A percentile compares a stretch with the other conserved stretches of the same genome.
Conservation (phyloP, 64 coral and sea anemone species). For the Dendrophyllia cribrosa region DNA sequence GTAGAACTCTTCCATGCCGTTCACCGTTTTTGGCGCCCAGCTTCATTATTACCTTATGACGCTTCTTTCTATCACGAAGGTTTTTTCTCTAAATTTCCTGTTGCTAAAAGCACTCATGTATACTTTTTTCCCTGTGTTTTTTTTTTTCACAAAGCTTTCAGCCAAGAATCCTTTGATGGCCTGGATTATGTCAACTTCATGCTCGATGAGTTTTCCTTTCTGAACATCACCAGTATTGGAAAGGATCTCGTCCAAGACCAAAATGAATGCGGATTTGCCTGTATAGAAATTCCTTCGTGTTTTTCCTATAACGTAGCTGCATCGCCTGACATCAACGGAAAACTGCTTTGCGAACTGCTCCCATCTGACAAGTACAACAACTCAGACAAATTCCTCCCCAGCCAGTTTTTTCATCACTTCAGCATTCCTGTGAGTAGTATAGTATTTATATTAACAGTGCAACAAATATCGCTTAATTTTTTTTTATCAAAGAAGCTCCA, state of each 20-base stretch:
- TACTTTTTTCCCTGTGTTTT: too few species aligned
- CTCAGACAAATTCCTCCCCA: not conserved
- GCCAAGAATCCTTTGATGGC: not conserved
- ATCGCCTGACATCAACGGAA: not conserved
- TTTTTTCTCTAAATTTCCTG: too few species aligned
- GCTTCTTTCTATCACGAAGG: too few species aligned
- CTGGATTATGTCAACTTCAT: not conserved
- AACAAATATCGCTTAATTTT: too few species aligned
- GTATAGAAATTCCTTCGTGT: not conserved
- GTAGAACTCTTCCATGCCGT: too few species aligned
- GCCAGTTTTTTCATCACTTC: not conserved
- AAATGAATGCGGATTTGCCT: not conserved
- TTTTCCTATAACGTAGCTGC: not conserved
- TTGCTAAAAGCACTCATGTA: too few species aligned
- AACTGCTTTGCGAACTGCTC: not conserved
- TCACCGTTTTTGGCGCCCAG: too few species aligned
- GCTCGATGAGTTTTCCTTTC: not conserved
- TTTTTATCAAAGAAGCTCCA: too few species aligned
- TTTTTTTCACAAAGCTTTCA: not conserved
- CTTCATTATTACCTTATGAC: too few species aligned
- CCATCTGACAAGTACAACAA: not conserved
- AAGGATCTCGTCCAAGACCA: too few species aligned
- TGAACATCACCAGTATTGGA: not conserved
- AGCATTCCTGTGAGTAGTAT: not conserved
- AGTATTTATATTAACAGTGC: too few species aligned